Evolutionary conservation across 1,140 invertebrate genomes (phyloP), one percentile per base, ranked within the genome.

Genomic region (Platyscapa corneri): DNA sequence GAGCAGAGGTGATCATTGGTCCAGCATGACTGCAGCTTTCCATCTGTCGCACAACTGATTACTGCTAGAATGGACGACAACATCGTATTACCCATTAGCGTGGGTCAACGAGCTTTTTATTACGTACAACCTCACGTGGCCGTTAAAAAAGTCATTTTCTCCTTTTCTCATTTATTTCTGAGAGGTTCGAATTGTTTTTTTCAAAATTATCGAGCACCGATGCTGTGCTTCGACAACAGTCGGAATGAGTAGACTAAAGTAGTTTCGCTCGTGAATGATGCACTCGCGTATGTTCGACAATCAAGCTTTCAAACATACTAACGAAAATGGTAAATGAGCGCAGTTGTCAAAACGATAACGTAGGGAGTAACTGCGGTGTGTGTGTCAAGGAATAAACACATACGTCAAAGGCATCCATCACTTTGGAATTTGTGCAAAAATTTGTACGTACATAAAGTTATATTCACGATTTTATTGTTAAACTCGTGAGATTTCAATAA

Each of bases 81-180:
- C 30, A 0, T 60, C 53, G 32, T 60, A 49, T 74, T 32, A 39
- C 70, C 81, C 67, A 82, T 82, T 75, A 60, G 81, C 49, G 67
- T 14, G n/a, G 81, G 32, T 83, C 82, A 23, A 60, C 56, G 82
- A 75, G 72, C 56, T 76, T 64, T 83, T 83, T 64, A 83, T 76
- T 76, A 56, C 27, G 70, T 37, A 67, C 56, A 20, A 39, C 46
- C 81, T 18, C 8, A 27, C 70, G n/a, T 34, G 10, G 3, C 30
- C 34, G 27, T 56, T 80, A 10, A 80, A 80, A 80, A 46, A 7
- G 60, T 80, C 78, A 46, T 80, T 83, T 76, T 46, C 65, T 60
- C 64, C 37, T 37, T n/a, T n/a, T n/a, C 78, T 80, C 78, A 46
- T 80, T 83, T 76, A 64, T 76, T 60, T 75, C 37, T 37, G 6